Evolutionary conservation across 2,113 vertebrate genomes (phyloP), one percentile per base, ranked within the genome.

Genomic region (Sturnus vulgaris): DNA sequence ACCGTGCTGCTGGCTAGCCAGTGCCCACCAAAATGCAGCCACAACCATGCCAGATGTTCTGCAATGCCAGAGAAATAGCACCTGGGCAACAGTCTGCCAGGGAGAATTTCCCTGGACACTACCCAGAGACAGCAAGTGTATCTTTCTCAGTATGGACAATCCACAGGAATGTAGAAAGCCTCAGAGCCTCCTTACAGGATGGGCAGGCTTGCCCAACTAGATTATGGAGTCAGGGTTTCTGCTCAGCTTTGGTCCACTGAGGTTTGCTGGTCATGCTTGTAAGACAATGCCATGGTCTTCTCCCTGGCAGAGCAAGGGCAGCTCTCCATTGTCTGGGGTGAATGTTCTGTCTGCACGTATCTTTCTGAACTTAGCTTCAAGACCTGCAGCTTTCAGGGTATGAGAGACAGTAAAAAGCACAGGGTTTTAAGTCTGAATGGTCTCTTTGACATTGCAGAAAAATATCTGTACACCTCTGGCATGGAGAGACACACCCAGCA

Each of bases 401-500:
- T 3, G 10, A 80, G 10, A 75, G 3, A 28, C 9, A 76, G 39
- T 4, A 22, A 78, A 94, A 94, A 75, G 23, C 52, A 49, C 11
- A n/a, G 37, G 39, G 25, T 44, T 83, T 78, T 47, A 88, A 24
- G 40, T 68, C 60, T 20, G 53, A 40, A 18, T 24, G 10, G 60
- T 63, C 35, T 61, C 59, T 44, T 56, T n/a, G 57, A 73, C 24
- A 9, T 35, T 52, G 35, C 40, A 86, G 72, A 52, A 81, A 90
- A 77, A 56, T 44, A 77, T 70, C 64, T 7, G 1, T 61, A 37
- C 12, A 72, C 31, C n/a, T 89, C 64, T 85, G 79, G 17, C 55
- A 66, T 8, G 16, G 46, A 93, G 96, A 93, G 66, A 55, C 71
- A 47, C 37, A 87, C 28, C 73, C 75, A 90, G 50, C 63, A 89